These are phyloP conservation scores for Mythimna vitellina DNA, from an alignment of 2,888 invertebrate genomes.

Conservation along the genomic window DNA sequence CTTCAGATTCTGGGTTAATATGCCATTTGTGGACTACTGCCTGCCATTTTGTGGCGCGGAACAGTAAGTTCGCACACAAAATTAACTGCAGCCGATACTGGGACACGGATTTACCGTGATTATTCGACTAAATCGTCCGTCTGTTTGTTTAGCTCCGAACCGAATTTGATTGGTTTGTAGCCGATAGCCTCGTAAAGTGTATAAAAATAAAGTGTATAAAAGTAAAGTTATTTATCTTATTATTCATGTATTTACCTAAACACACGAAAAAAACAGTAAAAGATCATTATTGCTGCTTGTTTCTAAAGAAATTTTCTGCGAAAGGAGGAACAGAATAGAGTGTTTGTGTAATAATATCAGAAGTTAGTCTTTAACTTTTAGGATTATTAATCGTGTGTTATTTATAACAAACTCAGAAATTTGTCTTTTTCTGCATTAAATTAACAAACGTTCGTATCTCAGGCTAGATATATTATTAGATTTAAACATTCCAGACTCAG, in stretches of 20 bases:
- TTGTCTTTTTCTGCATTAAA: neutral
- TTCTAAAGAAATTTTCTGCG: too few relatives aligned
- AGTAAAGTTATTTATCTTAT: too few relatives aligned
- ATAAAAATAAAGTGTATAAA: too few relatives aligned
- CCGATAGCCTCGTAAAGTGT: neutral
- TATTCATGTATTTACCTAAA: too few relatives aligned
- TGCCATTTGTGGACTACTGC: neutral
- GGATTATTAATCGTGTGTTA: neutral
- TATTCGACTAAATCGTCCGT: constrained; percentile 33
- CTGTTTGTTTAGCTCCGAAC: constrained; percentile 22
- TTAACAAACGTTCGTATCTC: neutral
- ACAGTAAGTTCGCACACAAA: constrained; percentile 32
- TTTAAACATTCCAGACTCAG: neutral
- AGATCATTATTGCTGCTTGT: too few relatives aligned
- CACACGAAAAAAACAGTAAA: too few relatives aligned
- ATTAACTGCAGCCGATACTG: constrained; percentile 25
- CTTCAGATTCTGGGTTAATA: constrained; percentile 31
- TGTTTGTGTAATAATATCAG: too few relatives aligned
- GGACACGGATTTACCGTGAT: constrained; percentile 29
- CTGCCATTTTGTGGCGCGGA: constrained; percentile 7
- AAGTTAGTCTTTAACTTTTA: too few relatives aligned
- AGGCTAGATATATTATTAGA: neutral
- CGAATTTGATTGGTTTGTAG: constrained; percentile 3
- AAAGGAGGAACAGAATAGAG: too few relatives aligned
- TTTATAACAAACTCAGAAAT: neutral